phyloP scores from a whole-genome alignment of 2,888 invertebrate genomes.

The Margaritifera margaritifera region DNA sequence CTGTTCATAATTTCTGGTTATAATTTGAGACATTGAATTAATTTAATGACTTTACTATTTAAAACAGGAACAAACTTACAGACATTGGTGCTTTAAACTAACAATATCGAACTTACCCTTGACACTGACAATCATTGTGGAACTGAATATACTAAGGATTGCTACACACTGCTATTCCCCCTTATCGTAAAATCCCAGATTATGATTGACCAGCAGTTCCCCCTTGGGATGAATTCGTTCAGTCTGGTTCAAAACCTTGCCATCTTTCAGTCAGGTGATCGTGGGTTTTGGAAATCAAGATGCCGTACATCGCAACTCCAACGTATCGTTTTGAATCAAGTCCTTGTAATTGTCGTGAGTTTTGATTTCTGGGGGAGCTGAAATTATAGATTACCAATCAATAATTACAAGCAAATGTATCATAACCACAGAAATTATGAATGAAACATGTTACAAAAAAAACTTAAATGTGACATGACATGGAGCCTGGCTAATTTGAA shows the following conservation, averaged over 20 bases:
- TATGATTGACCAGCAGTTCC: slow-evolving; percentile 77
- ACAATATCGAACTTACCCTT: slow-evolving; percentile 78
- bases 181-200: slow-evolving; percentile 80
- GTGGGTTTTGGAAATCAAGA: slow-evolving; percentile 80
- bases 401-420: no score
- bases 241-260: slow-evolving; percentile 10
- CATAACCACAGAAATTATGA: no score
- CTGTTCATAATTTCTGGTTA: no score
- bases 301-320: slow-evolving; percentile 83
- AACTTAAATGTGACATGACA: no score
- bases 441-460: no score
- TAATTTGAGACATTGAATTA: no score
- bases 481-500: no score
- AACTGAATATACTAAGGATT: slow-evolving; percentile 20
- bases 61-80: no score
- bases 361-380: slow-evolving; percentile 47
- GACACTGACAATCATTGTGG: slow-evolving; percentile 80
- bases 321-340: slow-evolving; percentile 88
- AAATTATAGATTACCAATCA: not conserved
- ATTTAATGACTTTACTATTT: no score
- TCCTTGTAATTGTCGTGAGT: slow-evolving; percentile 78
- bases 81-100: no score
- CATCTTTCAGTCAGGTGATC: slow-evolving; percentile 80
- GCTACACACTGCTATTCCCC: slow-evolving; percentile 81
- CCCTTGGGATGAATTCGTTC: slow-evolving; percentile 1